These are phyloP conservation scores for Drosophila sp. DNA, from an alignment of 1,140 invertebrate species.

Conservation along the genomic window DNA sequence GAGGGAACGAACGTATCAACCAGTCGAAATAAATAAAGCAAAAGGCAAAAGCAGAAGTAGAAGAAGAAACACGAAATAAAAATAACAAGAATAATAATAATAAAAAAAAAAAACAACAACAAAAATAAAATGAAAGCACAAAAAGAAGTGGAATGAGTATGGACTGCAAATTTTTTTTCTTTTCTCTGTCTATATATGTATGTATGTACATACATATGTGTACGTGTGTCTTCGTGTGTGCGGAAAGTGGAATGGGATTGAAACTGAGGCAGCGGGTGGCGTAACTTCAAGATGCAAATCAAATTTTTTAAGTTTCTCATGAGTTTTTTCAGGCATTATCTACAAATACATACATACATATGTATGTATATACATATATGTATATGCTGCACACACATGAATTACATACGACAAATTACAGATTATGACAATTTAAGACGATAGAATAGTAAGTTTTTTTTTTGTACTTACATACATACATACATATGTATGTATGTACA, in stretches of 20 bases:
- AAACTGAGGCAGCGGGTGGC: constrained; percentile 18
- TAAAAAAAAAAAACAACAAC: constrained; percentile 37
- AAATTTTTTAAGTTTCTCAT: constrained; percentile 32
- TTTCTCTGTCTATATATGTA: constrained; percentile 30
- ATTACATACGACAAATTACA: no score
- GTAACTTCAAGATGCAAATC: constrained; percentile 50
- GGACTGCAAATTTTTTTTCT: constrained; percentile 54
- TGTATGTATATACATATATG: not conserved
- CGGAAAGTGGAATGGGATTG: not conserved
- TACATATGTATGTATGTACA: not conserved
- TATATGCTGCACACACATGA: no score
- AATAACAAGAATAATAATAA: constrained; percentile 61
- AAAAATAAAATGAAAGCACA: constrained; percentile 68
- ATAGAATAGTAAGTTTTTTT: no score
- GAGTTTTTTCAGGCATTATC: constrained; percentile 24
- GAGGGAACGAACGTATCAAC: constrained; percentile 59
- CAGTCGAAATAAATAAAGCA: constrained; percentile 72
- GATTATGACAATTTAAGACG: no score
- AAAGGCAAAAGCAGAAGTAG: constrained; percentile 40
- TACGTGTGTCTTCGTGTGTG: not conserved
- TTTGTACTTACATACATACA: not conserved
- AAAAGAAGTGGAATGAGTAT: constrained; percentile 45
- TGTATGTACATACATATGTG: constrained; percentile 1
- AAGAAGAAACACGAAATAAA: constrained; percentile 57
- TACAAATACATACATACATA: not conserved